Evolutionary conservation across 2,888 invertebrate genomes (phyloP).

Genomic region (Hololepta plana): DNA sequence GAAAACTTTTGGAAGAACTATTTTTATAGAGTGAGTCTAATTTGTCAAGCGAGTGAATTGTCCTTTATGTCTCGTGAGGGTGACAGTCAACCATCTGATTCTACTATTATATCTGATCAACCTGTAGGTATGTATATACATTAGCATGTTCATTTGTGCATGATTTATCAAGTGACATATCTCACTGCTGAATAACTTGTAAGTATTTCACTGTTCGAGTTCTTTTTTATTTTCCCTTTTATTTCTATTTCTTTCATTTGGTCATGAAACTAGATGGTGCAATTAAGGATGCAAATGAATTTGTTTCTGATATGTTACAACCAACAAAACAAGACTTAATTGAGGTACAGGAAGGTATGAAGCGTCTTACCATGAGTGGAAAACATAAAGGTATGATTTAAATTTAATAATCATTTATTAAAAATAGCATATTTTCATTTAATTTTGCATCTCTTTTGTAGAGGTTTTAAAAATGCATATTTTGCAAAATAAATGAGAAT

Average conservation of each 20-base stretch:
- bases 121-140: conserved; percentile 19
- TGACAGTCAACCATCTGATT: conserved; percentile 21
- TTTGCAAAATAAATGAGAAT: background rate
- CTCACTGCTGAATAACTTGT: conserved; percentile 3
- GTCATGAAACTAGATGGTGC: conserved; percentile 10
- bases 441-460: conserved; percentile 10
- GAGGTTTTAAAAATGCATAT: no score
- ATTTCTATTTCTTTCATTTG: conserved; percentile 14
- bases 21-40: conserved; percentile 96
- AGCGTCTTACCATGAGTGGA: conserved; percentile 41
- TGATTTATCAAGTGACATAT: conserved; percentile 2
- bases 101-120: conserved; percentile 21
- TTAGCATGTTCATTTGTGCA: conserved; percentile 4
- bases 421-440: conserved; percentile 13
- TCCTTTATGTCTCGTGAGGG: conserved; percentile 26
- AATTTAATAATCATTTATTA: no score
- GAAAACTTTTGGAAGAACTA: conserved; percentile 99
- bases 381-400: conserved; percentile 35
- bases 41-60: conserved; percentile 87
- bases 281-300: conserved; percentile 38
- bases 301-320: conserved; percentile 59
- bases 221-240: conserved; percentile 10
- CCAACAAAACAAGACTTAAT: conserved; percentile 45
- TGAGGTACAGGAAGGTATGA: conserved; percentile 59
- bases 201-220: conserved; percentile 3